A percentile compares a stretch with the other conserved stretches of the same genome.
phyloP scores from a whole-genome alignment of 2,113 vertebrate genomes.

The Dipodomys stephensi region DNA sequence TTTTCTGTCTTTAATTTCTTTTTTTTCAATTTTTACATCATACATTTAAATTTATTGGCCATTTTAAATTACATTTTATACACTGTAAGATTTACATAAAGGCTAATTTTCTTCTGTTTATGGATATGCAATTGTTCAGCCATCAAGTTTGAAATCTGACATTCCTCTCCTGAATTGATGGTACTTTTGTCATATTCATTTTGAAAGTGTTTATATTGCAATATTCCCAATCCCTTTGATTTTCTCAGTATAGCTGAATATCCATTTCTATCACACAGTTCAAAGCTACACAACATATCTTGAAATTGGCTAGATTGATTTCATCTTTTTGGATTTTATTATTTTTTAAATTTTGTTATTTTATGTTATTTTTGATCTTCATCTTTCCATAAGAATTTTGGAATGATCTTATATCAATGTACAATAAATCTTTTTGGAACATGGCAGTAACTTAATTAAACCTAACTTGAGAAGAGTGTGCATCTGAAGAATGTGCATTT shows the following conservation, averaged over 20 bases:
- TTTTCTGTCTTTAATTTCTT: background rate
- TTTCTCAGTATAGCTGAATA: background rate
- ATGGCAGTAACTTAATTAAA: too few relatives aligned
- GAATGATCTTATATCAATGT: background rate
- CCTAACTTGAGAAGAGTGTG: too few relatives aligned
- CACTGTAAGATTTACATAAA: background rate
- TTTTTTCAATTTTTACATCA: background rate
- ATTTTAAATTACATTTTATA: slow-evolving; percentile 17
- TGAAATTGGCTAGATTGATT: background rate
- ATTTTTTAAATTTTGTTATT: background rate
- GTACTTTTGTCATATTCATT: background rate
- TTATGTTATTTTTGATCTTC: background rate
- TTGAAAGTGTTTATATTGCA: background rate
- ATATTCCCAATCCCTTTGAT: background rate
- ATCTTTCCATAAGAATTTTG: background rate
- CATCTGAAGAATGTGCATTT: too few relatives aligned
- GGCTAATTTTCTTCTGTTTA: background rate
- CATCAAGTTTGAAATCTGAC: background rate
- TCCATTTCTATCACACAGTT: background rate
- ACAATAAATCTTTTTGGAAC: background rate
- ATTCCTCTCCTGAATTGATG: background rate
- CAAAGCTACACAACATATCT: background rate
- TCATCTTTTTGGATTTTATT: background rate
- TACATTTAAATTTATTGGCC: background rate
- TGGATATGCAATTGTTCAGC: background rate